A percentile compares a stretch with the other conserved stretches of the same genome.
phyloP scores from a whole-genome alignment of 2,113 vertebrate genomes.

The Lagopus leucura region DNA sequence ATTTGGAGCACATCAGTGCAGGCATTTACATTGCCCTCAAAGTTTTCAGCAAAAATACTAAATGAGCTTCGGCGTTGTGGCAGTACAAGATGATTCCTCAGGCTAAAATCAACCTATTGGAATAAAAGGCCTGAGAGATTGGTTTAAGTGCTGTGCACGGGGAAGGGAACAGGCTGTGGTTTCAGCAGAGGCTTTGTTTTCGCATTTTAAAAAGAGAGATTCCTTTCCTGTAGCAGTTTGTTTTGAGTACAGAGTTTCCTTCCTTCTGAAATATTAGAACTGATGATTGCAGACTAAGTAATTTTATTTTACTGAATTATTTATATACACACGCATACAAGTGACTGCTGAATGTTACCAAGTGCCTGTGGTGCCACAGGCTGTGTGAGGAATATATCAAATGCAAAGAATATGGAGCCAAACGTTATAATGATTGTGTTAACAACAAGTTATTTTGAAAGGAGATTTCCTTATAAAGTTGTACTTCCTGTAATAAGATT shows the following conservation, averaged over 20 bases:
- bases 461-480: not conserved
- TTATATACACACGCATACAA: fast-evolving
- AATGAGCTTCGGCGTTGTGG: fast-evolving
- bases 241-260: not conserved
- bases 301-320: not conserved
- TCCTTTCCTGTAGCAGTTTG: not conserved
- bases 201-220: not conserved
- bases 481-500: not conserved
- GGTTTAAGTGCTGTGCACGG: too few relatives aligned
- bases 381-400: not conserved
- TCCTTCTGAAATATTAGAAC: not conserved
- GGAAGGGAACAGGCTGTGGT: not conserved
- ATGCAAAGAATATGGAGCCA: not conserved
- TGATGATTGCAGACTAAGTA: not conserved
- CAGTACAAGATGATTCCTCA: not conserved
- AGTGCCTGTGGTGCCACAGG: not conserved
- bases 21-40: not conserved
- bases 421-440: not conserved
- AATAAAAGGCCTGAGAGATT: not conserved
- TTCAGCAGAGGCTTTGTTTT: not conserved
- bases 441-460: not conserved
- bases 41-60: not conserved
- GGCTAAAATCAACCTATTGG: fast-evolving
- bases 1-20: not conserved
- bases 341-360: not conserved